phyloP scores from a whole-genome alignment of 1,140 invertebrate genomes.

The Kradibia gibbosae region DNA sequence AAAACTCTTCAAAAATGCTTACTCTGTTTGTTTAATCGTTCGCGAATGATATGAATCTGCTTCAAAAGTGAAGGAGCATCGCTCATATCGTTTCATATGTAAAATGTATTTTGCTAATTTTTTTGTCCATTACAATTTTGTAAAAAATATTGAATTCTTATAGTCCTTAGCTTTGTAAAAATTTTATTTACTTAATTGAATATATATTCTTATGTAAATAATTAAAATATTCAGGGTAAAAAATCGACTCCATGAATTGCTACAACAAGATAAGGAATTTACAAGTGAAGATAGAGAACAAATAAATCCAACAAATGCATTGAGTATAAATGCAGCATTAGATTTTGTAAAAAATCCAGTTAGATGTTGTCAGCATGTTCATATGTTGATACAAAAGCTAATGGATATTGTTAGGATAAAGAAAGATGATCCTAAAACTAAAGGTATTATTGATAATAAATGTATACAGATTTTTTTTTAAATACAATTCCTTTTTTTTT shows the following conservation, averaged over 20 bases:
- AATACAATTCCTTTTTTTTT: no score
- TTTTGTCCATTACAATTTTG: no score
- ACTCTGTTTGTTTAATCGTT: no score
- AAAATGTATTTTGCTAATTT: no score
- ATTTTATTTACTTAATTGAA: no score
- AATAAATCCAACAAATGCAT: slow-evolving; percentile 92
- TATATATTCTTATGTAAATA: neutral
- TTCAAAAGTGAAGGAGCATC: no score
- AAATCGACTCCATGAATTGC: slow-evolving; percentile 91
- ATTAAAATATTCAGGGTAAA: slow-evolving; percentile 84
- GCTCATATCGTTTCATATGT: no score
- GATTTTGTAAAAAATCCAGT: slow-evolving; percentile 98
- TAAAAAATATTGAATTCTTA: no score
- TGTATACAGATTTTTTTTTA: no score
- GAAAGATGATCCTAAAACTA: slow-evolving; percentile 89
- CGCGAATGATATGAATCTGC: no score
- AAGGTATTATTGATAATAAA: slow-evolving; percentile 73
- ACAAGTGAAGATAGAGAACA: slow-evolving; percentile 86
- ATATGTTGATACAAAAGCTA: slow-evolving; percentile 88
- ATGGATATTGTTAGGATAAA: slow-evolving; percentile 89
- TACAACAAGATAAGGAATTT: slow-evolving; percentile 93
- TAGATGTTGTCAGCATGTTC: slow-evolving; percentile 92
- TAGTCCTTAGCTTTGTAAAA: no score
- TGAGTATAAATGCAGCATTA: slow-evolving; percentile 90
- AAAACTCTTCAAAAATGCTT: no score